Base-by-base conservation (phyloP, 1,140 invertebrate species). In the Bombyx mandarina region DNA sequence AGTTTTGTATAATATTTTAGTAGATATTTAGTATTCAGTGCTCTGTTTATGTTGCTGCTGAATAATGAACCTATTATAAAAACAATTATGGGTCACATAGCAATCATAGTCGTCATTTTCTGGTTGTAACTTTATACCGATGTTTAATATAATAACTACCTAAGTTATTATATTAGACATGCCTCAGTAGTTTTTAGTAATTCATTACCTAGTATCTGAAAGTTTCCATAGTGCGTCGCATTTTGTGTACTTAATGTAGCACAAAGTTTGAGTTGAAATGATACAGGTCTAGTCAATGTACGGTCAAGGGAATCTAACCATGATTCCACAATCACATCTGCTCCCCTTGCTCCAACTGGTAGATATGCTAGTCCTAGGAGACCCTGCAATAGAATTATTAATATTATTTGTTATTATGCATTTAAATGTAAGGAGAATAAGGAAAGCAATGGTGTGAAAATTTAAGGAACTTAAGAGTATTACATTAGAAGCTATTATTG, bases 261-360 rank as follows among this genome's bases (percentile, higher is more conserved):
- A 65, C 83, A 86, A 7, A 86, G 62, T 56, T 82, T 79, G 7
- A 86, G 53, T 61, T 71, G 61, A 62, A 86, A 86, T 2, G 81
- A 81, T 56, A 78, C 69, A 45, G 73, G 69, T 47, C 61, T 73
- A 5, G 71, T 67, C 3, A 78, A 12, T 43, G 45, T 57, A 18
- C 71, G 66, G 4, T 35, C 26, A 35, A 82, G 50, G 1, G 80
- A 77, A 49, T 86, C 81, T 2, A 86, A 55, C 83, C 81, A 84
- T 0, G 83, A 83, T n/a, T 80, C 79, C 3, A 83, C 83, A 6
- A 81, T 61, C 0, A 78, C 69, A 60, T 76, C 67, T 1, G 82
- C 77, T 9, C 83, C 79, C 79, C 79, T 79, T 1, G 82, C 83
- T 22, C 79, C 80, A 10, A 86, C 79, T 56, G 79, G 79, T 35